A percentile compares a stretch with the other conserved stretches of the same genome.
These are phyloP conservation scores for Pegea sp. DNA, from an alignment of 23 tunicate genomes.

Conservation along the genomic window DNA sequence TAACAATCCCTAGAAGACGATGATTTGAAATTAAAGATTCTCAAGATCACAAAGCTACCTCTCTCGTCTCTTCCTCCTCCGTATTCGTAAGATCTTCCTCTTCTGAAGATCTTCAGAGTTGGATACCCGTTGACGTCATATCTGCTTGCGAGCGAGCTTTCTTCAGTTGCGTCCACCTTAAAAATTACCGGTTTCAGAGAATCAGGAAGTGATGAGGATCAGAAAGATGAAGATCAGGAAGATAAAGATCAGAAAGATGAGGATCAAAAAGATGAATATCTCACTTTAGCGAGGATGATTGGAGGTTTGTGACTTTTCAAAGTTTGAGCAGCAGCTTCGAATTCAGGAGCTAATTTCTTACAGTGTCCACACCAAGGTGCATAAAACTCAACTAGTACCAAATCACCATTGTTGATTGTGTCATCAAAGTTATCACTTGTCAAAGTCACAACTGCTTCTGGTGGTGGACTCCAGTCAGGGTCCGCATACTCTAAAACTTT, in stretches of 20 bases:
- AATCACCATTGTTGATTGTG: conserved; percentile 46
- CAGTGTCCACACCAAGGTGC: conserved; percentile 99
- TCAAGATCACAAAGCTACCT: conserved; percentile 3
- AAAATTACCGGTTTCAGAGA: not conserved
- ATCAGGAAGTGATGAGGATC: too few species aligned
- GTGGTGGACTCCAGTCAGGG: conserved; percentile 94
- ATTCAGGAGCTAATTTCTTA: conserved; percentile 87
- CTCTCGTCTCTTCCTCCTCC: conserved; percentile 72
- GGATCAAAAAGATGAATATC: not conserved
- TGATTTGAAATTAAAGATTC: not conserved
- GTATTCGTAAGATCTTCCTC: conserved; percentile 76
- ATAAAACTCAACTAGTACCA: conserved; percentile 86
- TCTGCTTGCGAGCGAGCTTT: conserved; percentile 20
- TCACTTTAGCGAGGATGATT: conserved; percentile 63
- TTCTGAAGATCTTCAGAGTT: conserved; percentile 77
- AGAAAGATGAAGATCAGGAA: too few species aligned
- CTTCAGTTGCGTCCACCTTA: conserved; percentile 88
- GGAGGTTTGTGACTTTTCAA: conserved; percentile 52
- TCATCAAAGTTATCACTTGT: conserved; percentile 67
- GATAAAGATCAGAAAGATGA: not conserved
- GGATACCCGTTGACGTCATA: conserved; percentile 92
- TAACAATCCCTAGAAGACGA: conserved; percentile 30
- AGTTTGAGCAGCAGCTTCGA: conserved; percentile 79
- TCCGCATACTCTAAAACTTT: conserved; percentile 48
- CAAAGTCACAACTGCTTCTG: conserved; percentile 64